phyloP scores from a whole-genome alignment of 2,797 vertebrate species.

The Sylvilagus floridanus region DNA sequence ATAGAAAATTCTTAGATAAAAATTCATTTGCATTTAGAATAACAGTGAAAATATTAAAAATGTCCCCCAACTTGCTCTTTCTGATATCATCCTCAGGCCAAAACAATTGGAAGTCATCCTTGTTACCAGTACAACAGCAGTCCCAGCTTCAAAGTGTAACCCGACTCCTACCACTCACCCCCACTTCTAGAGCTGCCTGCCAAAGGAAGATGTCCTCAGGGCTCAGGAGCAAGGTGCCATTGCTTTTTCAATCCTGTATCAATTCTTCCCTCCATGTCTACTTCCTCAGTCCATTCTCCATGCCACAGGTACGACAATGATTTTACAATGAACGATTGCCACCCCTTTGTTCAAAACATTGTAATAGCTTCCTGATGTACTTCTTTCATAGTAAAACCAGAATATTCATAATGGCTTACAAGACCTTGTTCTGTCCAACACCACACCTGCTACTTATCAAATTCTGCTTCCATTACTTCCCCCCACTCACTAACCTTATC shows the following conservation, averaged over 20 bases:
- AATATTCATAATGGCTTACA: not conserved
- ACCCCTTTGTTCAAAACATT: not conserved
- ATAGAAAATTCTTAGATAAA: not conserved
- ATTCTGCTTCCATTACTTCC: too few relatives aligned
- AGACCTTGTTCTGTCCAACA: not conserved
- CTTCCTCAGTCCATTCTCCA: not conserved
- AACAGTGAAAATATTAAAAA: not conserved
- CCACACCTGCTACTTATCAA: accelerated
- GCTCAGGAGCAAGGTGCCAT: not conserved
- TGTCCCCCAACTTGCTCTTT: not conserved
- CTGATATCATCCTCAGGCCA: not conserved
- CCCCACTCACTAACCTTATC: not conserved
- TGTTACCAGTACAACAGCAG: not conserved
- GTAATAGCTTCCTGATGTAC: not conserved
- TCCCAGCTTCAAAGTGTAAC: not conserved
- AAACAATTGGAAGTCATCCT: not conserved
- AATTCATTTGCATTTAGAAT: not conserved
- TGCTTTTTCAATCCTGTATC: not conserved
- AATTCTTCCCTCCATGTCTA: not conserved
- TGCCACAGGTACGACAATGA: not conserved
- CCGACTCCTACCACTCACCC: accelerated
- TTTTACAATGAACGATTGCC: not conserved
- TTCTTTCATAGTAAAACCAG: not conserved
- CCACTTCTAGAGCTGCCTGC: not conserved
- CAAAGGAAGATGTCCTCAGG: not conserved